Percentiles rank a stretch among this genome's conserved stretches.
These are phyloP conservation scores for Eulimnadia texana DNA, from an alignment of 1,140 invertebrate species.

Conservation along the genomic window DNA sequence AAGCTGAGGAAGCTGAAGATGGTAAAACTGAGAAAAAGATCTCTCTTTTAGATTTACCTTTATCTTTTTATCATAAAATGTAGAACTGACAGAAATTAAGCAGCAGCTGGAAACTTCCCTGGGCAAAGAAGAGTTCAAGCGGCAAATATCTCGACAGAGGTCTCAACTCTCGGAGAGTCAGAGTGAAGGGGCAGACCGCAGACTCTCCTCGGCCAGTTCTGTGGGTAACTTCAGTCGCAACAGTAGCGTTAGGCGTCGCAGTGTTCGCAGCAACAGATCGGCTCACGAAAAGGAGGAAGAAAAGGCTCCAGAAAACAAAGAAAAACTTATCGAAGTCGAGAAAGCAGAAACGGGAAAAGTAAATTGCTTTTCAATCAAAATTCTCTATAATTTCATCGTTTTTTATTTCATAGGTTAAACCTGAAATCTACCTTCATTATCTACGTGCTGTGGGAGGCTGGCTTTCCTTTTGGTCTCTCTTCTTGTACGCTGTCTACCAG, in stretches of 20 bases:
- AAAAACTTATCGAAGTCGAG: constrained; percentile 74
- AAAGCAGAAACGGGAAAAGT: constrained; percentile 82
- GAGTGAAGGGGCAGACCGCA: constrained; percentile 1
- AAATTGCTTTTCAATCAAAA: constrained; percentile 34
- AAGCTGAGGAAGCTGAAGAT: constrained; percentile 14
- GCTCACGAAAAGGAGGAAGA: not conserved
- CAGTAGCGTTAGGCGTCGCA: not conserved
- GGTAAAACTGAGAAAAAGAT: too few relatives aligned
- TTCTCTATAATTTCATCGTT: too few relatives aligned
- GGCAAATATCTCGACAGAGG: constrained; percentile 23
- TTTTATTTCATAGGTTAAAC: constrained; percentile 43
- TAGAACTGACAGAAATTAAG: constrained; percentile 59
- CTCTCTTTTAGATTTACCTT: too few relatives aligned
- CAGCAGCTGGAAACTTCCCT: constrained; percentile 50
- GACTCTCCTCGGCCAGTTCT: not conserved
- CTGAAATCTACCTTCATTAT: constrained; percentile 77
- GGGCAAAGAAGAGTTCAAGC: constrained; percentile 37
- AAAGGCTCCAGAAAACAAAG: constrained; percentile 22
- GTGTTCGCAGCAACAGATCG: not conserved
- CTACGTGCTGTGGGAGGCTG: constrained; percentile 65
- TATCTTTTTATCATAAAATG: too few relatives aligned
- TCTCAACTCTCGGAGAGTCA: constrained; percentile 19
- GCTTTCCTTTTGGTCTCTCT: constrained; percentile 52
- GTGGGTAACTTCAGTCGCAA: not conserved
- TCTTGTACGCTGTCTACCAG: constrained; percentile 71